Evolutionary conservation across 2,797 vertebrate species (phyloP), one percentile per base, ranked within the genome.

Genomic region (Tapirus indicus): DNA sequence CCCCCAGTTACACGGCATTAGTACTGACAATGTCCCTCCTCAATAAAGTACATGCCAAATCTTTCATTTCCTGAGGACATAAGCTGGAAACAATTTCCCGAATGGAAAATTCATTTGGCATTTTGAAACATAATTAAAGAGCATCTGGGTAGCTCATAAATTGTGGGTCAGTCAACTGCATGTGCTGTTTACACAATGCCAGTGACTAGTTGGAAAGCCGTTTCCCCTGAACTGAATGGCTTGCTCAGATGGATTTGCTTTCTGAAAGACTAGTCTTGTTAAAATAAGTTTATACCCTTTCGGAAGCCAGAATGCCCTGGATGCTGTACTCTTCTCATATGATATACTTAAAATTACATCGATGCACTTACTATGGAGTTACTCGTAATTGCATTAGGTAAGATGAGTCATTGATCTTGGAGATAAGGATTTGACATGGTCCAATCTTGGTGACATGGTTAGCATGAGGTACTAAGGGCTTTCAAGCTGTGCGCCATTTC

Each of bases 91-190:
- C 92, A 52, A 32, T 86, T 95, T 97, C 95, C 88, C 47, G 14
- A 97, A 91, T 91, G 96, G 87, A 94, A 97, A 95, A 97, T 68
- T 83, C 90, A 90, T 96, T 94, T 97, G 96, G 85, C 90, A 88
- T 96, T 95, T 96, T 96, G 94, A 88, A 93, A 92, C 14, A 17
- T 79, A 93, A 95, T 97, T 95, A 96, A 92, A 95, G 78, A 97
- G 93, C 88, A 91, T 97, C 96, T 95, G 94, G 72, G 64, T 86
- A 97, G 66, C 75, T 97, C 87, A 90, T 93, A 88, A 96, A 95
- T 49, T 88, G 80, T 62, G 93, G 94, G 95, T 94, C 78, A 41
- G 56, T 95, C 86, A 80, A 44, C 84, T 96, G 75, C 80, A 44
- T 49, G 38, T 68, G 32, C 66, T 87, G 23, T 82, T 72, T 71